Evolutionary conservation across 53 echinoderm and acorn worm genomes (phyloP).

Genomic region (Astropecten irregularis): DNA sequence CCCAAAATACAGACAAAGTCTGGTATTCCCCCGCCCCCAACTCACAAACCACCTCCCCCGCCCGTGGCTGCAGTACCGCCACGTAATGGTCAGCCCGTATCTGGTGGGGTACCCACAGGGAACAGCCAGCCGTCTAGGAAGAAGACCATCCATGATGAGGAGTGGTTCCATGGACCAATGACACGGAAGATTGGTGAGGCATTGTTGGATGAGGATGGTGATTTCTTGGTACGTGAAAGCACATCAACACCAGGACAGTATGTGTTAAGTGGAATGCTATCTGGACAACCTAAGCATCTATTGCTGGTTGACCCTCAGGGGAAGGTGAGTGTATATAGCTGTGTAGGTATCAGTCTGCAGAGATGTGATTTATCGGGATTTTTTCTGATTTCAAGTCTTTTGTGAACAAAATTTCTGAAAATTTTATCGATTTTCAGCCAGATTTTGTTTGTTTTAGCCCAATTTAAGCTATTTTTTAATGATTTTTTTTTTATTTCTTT

Average conservation of each 20-base stretch:
- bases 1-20: constrained; percentile 4
- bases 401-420: background rate
- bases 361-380: too few species aligned
- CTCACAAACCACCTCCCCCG: constrained; percentile 44
- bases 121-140: constrained; percentile 1
- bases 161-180: constrained; percentile 99
- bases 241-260: constrained; percentile 97
- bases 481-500: too few species aligned
- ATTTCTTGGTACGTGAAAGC: constrained; percentile 96
- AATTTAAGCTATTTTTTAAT: too few species aligned
- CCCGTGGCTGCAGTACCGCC: background rate
- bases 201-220: constrained; percentile 88
- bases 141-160: constrained; percentile 71
- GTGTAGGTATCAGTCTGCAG: too few species aligned
- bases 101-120: background rate
- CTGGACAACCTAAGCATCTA: constrained; percentile 90
- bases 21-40: constrained; percentile 24
- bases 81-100: background rate
- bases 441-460: background rate
- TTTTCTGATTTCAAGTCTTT: background rate
- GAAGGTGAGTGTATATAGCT: constrained; percentile 75
- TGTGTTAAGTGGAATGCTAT: constrained; percentile 98
- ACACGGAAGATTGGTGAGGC: constrained; percentile 90
- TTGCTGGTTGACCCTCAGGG: constrained; percentile 94
- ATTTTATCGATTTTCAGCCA: too few species aligned